Evolutionary conservation across 2,888 invertebrate species (phyloP), one percentile per base, ranked within the genome.

Genomic region (Erebia aethiops): DNA sequence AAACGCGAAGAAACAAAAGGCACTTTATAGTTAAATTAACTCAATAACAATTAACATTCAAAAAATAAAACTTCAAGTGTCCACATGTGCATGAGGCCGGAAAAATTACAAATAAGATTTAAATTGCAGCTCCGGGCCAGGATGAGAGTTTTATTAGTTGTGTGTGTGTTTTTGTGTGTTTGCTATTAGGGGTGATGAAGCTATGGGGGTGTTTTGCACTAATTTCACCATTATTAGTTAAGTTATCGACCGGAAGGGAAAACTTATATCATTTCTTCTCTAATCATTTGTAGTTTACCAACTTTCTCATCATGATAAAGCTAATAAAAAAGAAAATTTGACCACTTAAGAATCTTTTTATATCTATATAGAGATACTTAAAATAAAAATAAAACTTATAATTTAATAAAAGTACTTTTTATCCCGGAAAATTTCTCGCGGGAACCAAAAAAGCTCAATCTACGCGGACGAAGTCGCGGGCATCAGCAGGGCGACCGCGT

Each of bases 101-200:
- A 49, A 91, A 90, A 90, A 85, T 86, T 89, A 90, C 92, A 92
- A 92, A 92, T 92, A 91, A 87, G 91, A 89, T 91, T 89, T 88
- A 81, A 89, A 91, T 89, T 87, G 89, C 83, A 85, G 35, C 82
- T 78, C 76, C 71, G 75, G 82, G 84, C 78, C 70, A 64, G 63
- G 63, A 69, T 74, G 71, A 62, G 74, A 70, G 54, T 67, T 69
- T 68, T 68, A 68, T 69, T 68, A 58, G 70, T 65, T 69, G 46
- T 43, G 16, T 18, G 61, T 61, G 43, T 62, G 61, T 43, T 5
- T 35, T 67, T 69, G 16, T 41, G 8, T 16, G 61, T 61, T 61
- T 61, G 61, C 61, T n/a, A 11, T 16, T 13, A 46, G 61, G 61
- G 61, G 16, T 11, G 61, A 10, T 62, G 18, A 16, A 2, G 61